These are phyloP conservation scores for Rhinopomastus cyanomelas DNA, from an alignment of 2,113 vertebrate species.

Conservation along the genomic window DNA sequence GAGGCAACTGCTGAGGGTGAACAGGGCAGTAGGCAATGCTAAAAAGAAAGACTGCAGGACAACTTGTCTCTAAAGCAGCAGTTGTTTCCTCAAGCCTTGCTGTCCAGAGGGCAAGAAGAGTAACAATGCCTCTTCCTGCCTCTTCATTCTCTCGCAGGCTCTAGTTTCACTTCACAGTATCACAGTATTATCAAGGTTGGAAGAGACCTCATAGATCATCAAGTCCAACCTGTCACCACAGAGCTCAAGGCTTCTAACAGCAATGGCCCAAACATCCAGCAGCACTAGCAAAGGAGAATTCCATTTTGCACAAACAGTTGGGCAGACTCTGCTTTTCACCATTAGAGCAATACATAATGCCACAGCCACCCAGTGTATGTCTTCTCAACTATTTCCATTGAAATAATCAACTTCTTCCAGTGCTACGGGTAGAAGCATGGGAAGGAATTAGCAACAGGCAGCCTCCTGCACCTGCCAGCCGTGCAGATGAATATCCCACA, in stretches of 20 bases:
- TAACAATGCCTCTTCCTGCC: not conserved
- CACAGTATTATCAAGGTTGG: too few relatives aligned
- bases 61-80: not conserved
- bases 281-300: not conserved
- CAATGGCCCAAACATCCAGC: not conserved
- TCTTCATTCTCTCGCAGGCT: not conserved
- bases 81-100: not conserved
- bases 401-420: not conserved
- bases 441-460: not conserved
- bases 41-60: not conserved
- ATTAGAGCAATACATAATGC: not conserved
- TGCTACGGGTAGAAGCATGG: not conserved
- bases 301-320: not conserved
- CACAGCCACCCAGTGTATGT: not conserved
- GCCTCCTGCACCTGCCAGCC: not conserved
- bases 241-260: too few relatives aligned
- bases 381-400: not conserved
- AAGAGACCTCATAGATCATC: too few relatives aligned
- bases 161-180: not conserved
- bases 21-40: not conserved
- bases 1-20: not conserved
- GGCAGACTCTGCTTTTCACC: not conserved
- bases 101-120: not conserved
- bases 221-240: too few relatives aligned
- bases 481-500: accelerated